Conservation (phyloP, 2,888 invertebrate species). For the Zygothrica quintamaculata region DNA sequence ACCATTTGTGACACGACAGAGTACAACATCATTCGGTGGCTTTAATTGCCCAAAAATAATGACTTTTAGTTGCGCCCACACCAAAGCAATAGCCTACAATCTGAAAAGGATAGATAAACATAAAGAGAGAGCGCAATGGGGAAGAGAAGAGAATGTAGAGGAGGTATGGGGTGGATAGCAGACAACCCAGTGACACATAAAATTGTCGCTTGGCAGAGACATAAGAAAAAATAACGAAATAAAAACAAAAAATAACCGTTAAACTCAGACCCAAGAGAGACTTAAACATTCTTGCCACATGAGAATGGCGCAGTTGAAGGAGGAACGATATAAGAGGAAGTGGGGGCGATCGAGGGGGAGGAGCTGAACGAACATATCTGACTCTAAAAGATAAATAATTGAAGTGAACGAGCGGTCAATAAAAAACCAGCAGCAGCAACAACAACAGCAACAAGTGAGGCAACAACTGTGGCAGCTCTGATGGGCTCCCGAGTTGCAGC, state of each 20-base stretch:
- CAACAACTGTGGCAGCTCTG: constrained; percentile 33
- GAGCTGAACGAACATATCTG: constrained; percentile 24
- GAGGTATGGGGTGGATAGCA: constrained; percentile 6
- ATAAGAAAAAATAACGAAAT: too few relatives aligned
- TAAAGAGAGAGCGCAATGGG: neutral
- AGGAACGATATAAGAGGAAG: neutral
- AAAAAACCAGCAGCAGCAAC: constrained; percentile 40
- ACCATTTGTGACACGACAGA: constrained; percentile 9
- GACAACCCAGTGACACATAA: constrained; percentile 76
- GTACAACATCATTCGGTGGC: constrained; percentile 16
- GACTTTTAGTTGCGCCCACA: constrained; percentile 47
- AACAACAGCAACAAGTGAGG: constrained; percentile 16
- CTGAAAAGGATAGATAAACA: neutral
- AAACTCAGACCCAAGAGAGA: constrained; percentile 17
- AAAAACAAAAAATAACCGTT: constrained; percentile 53
- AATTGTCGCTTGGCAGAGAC: constrained; percentile 68
- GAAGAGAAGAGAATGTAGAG: neutral
- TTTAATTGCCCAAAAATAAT: constrained; percentile 59
- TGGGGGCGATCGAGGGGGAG: neutral
- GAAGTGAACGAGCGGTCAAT: constrained; percentile 61
- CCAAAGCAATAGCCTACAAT: neutral
- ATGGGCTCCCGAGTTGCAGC: constrained; percentile 36
- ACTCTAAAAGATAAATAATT: constrained; percentile 59
- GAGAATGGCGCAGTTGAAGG: neutral
- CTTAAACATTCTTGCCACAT: constrained; percentile 4